phyloP scores from a whole-genome alignment of 1,140 invertebrate species.

The Antheraea mylitta region DNA sequence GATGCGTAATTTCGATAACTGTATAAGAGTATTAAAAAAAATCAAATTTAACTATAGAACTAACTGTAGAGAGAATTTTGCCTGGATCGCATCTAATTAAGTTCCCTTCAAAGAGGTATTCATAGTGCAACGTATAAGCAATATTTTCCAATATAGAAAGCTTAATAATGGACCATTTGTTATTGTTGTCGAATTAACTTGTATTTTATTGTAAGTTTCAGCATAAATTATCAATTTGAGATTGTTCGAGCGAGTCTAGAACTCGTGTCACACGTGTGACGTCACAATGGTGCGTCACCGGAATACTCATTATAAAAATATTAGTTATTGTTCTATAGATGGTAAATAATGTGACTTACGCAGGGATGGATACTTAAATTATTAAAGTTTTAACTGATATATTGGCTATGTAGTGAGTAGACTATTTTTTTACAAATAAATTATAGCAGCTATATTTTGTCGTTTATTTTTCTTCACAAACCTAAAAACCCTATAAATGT shows the following conservation, averaged over 20 bases:
- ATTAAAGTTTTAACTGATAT: conserved; percentile 79
- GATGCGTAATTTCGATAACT: conserved; percentile 16
- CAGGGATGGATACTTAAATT: conserved; percentile 81
- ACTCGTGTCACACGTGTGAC: conserved; percentile 6
- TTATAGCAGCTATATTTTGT: conserved; percentile 72
- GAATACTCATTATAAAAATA: conserved; percentile 75
- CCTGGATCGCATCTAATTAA: conserved; percentile 31
- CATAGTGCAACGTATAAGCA: conserved; percentile 43
- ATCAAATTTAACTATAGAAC: conserved; percentile 25
- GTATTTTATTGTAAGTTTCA: conserved; percentile 68
- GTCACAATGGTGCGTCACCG: conserved; percentile 32
- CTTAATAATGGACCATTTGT: conserved; percentile 70
- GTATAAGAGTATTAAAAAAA: conserved; percentile 21
- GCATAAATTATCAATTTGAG: conserved; percentile 72
- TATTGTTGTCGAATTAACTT: conserved; percentile 61
- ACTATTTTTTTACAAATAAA: conserved; percentile 81
- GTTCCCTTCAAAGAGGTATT: conserved; percentile 38
- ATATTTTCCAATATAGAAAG: conserved; percentile 61
- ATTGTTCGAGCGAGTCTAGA: conserved; percentile 38
- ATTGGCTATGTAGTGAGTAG: conserved; percentile 80
- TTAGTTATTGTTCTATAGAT: conserved; percentile 78
- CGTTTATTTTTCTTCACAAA: conserved; percentile 26
- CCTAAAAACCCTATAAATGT: neutral
- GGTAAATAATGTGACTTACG: conserved; percentile 79
- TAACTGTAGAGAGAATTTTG: conserved; percentile 40